Evolutionary conservation across 1,140 invertebrate genomes (phyloP).

Genomic region (Prorops nasuta): DNA sequence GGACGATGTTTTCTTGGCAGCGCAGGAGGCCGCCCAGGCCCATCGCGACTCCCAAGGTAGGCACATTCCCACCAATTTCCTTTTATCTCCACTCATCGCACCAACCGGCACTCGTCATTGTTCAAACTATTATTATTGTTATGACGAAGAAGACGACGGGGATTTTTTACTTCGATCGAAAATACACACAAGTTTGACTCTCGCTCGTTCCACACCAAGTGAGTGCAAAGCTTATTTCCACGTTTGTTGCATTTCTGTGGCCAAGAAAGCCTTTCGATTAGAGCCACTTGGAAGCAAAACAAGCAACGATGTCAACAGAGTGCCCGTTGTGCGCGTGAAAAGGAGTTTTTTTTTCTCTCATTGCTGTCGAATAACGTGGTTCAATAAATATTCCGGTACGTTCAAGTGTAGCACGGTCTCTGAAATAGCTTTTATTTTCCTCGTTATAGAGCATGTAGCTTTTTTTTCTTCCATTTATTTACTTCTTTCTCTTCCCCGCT

Average conservation of each 20-base stretch:
- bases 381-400: constrained; percentile 43
- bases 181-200: no score
- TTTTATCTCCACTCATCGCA: constrained; percentile 41
- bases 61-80: constrained; percentile 52
- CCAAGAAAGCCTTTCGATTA: no score
- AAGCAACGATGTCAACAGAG: no score
- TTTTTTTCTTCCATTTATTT: constrained; percentile 28
- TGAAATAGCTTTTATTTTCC: constrained; percentile 34
- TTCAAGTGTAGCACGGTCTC: constrained; percentile 55
- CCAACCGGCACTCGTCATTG: constrained; percentile 45
- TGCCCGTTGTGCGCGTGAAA: constrained; percentile 49
- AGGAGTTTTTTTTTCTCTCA: constrained; percentile 35
- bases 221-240: no score
- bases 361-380: constrained; percentile 49
- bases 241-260: no score
- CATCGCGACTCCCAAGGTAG: constrained; percentile 78
- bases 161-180: no score
- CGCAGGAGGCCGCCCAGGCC: constrained; percentile 69
- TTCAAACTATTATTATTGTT: no score
- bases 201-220: no score
- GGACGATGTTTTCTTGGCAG: constrained; percentile 70
- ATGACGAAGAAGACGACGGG: no score
- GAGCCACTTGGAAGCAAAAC: no score
- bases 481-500: no score
- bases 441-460: constrained; percentile 39